Evolutionary conservation across 2,888 invertebrate genomes (phyloP).

Genomic region (Rhingia rostrata): DNA sequence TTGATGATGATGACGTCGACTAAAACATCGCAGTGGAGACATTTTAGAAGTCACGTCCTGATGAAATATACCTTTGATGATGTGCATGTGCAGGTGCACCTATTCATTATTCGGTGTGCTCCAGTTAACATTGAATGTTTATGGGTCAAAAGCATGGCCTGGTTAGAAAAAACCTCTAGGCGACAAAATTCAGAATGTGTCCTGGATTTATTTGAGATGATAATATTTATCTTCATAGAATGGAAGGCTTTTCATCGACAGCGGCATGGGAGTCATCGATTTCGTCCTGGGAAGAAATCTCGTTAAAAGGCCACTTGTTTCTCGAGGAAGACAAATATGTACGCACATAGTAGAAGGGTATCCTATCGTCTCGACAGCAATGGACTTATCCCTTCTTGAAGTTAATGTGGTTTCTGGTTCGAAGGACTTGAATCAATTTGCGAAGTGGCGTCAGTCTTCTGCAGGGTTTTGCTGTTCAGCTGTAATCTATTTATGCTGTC

Average conservation of each 20-base stretch:
- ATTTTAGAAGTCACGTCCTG: constrained; percentile 36
- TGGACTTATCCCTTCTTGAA: constrained; percentile 17
- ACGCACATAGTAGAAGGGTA: background rate
- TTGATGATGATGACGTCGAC: constrained; percentile 1
- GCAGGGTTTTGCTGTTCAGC: constrained; percentile 11
- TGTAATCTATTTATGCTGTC: background rate
- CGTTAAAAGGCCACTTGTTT: constrained; percentile 21
- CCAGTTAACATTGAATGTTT: constrained; percentile 23
- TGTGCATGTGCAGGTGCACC: too few relatives aligned
- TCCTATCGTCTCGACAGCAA: constrained; percentile 15
- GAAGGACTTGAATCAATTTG: constrained; percentile 59
- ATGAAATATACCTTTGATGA: constrained; percentile 23
- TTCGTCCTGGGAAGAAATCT: background rate
- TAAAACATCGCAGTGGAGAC: background rate
- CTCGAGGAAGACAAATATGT: constrained; percentile 8
- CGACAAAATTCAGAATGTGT: constrained; percentile 11
- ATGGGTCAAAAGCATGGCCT: constrained; percentile 36
- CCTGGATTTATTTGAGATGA: constrained; percentile 9
- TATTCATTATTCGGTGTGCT: constrained; percentile 6
- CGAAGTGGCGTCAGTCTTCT: constrained; percentile 51
- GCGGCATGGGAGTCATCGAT: constrained; percentile 25
- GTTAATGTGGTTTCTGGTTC: constrained; percentile 48
- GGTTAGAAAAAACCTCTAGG: constrained; percentile 1
- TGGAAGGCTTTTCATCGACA: constrained; percentile 15
- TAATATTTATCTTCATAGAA: constrained; percentile 12